Evolutionary conservation across 2,113 vertebrate species (phyloP).

Genomic region (Crotalus viridis): DNA sequence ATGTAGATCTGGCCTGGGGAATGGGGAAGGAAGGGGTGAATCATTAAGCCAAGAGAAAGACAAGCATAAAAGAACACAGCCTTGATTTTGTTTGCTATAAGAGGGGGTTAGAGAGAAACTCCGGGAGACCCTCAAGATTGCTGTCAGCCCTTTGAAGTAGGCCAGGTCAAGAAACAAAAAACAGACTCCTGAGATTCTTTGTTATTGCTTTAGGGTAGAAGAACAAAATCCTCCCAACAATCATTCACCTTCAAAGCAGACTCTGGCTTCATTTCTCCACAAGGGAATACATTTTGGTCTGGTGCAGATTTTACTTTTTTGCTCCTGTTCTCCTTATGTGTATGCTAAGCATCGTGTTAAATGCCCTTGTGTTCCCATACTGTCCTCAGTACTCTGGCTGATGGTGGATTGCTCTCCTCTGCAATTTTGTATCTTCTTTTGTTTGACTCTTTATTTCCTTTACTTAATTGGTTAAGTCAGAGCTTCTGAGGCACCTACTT

Average conservation of each 20-base stretch:
- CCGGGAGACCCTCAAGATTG: background rate
- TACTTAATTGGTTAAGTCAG: background rate
- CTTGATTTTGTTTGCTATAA: background rate
- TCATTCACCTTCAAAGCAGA: background rate
- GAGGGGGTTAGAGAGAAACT: background rate
- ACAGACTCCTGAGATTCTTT: background rate
- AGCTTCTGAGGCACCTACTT: constrained; percentile 16
- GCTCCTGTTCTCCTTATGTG: too few species aligned
- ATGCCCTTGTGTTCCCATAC: background rate
- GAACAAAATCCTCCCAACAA: background rate
- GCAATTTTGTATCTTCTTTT: background rate
- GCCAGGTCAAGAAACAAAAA: background rate
- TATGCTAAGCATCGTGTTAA: background rate
- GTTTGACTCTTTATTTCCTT: background rate
- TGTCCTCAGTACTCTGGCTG: background rate
- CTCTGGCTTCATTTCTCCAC: background rate
- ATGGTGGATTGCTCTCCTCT: background rate
- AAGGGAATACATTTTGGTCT: too few species aligned
- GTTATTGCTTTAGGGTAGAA: background rate
- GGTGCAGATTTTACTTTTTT: background rate
- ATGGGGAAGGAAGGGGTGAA: background rate
- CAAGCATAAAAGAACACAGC: background rate
- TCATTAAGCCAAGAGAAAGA: background rate
- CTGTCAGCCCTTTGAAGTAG: background rate
- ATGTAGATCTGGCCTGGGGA: background rate